Conservation (phyloP, 2,797 vertebrate genomes). For the Triplophysa yarkandensis region DNA sequence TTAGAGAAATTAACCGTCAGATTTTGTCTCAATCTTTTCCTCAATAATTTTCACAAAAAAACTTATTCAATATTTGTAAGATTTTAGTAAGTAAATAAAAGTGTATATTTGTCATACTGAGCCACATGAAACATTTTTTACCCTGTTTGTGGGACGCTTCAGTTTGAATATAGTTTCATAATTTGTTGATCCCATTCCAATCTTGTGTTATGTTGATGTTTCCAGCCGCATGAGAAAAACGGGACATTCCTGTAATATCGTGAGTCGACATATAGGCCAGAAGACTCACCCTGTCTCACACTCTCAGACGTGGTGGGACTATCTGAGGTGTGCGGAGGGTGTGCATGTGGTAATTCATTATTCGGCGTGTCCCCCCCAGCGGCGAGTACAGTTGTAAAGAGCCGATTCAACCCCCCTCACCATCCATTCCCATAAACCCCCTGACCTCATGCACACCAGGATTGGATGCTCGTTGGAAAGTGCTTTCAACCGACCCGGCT, state of each 20-base stretch:
- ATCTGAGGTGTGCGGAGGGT: constrained; percentile 8
- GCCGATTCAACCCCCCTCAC: constrained; percentile 7
- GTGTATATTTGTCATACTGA: too few species aligned
- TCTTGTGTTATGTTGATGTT: constrained; percentile 29
- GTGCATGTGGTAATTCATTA: constrained; percentile 13
- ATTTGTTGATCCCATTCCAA: background rate
- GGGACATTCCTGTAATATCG: constrained; percentile 29
- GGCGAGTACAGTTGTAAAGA: constrained; percentile 1
- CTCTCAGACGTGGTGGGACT: constrained; percentile 32
- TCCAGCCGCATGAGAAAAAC: constrained; percentile 14
- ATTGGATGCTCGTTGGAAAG: constrained; percentile 43
- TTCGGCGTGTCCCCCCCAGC: background rate
- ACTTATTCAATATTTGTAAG: too few species aligned
- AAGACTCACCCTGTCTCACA: constrained; percentile 15
- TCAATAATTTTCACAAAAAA: too few species aligned
- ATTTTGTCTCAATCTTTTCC: too few species aligned
- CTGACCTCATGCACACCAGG: constrained; percentile 27
- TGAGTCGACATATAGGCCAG: constrained; percentile 29
- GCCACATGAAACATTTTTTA: too few species aligned
- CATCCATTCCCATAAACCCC: constrained; percentile 39
- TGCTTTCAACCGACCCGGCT: constrained; percentile 44
- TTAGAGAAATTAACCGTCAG: too few species aligned
- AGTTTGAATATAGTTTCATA: background rate
- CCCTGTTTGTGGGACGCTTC: accelerated
- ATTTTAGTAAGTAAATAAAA: too few species aligned